Conservation (phyloP, 1,140 invertebrate species). For the Berghia stephanieae region DNA sequence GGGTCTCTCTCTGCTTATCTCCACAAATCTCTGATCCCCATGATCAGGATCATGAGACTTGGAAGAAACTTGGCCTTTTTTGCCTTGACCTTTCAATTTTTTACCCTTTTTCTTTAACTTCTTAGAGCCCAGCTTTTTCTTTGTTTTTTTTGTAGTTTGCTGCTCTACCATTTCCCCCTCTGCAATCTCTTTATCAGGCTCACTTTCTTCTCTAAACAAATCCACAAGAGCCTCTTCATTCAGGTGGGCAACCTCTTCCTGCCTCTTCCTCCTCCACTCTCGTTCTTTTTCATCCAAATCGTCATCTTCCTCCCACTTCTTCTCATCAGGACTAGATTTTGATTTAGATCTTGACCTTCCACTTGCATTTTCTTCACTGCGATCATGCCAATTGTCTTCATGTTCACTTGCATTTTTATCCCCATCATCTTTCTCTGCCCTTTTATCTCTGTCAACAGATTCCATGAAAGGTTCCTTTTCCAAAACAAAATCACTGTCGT, state of each 20-base stretch:
- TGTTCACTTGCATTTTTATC: neutral
- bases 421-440: neutral
- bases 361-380: too few species aligned
- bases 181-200: conserved; percentile 21
- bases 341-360: too few species aligned
- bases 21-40: conserved; percentile 31
- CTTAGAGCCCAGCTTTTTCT: conserved; percentile 23
- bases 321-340: neutral
- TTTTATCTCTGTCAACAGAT: neutral
- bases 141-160: conserved; percentile 24
- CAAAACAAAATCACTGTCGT: conserved; percentile 32
- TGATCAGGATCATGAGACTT: conserved; percentile 5
- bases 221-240: conserved; percentile 31
- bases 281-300: neutral
- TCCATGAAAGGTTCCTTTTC: conserved; percentile 26
- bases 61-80: conserved; percentile 16
- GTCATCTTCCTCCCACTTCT: conserved; percentile 4
- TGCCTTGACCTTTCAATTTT: conserved; percentile 24
- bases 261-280: conserved; percentile 16
- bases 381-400: neutral
- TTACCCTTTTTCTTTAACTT: conserved; percentile 32
- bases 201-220: conserved; percentile 32
- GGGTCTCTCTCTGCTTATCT: conserved; percentile 15
- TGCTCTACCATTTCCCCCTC: conserved; percentile 23
- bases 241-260: conserved; percentile 25